Evolutionary conservation across 1,140 invertebrate species (phyloP).

Genomic region (Brachionus koreanus): DNA sequence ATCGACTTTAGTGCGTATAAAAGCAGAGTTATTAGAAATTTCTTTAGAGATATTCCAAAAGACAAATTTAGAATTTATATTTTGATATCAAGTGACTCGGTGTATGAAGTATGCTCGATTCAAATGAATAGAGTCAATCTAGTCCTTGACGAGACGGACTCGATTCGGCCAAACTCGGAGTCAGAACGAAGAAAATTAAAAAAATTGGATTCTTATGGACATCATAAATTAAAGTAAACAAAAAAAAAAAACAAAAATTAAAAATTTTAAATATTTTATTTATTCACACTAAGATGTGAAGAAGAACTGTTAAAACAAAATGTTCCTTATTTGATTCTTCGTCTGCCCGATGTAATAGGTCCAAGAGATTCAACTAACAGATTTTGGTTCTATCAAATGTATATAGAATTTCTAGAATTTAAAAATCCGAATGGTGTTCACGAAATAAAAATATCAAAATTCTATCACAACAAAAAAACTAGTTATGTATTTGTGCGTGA

Average conservation of each 20-base stretch:
- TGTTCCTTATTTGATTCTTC: constrained; percentile 57
- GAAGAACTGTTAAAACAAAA: constrained; percentile 52
- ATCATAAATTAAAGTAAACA: constrained; percentile 49
- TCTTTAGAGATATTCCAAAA: constrained; percentile 50
- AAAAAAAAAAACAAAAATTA: not conserved
- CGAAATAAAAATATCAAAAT: constrained; percentile 53
- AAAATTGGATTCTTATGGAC: constrained; percentile 56
- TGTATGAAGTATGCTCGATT: constrained; percentile 57
- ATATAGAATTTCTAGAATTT: constrained; percentile 54
- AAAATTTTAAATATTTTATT: not conserved
- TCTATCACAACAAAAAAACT: constrained; percentile 50
- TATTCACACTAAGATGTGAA: constrained; percentile 54
- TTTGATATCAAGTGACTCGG: constrained; percentile 61
- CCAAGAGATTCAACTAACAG: constrained; percentile 60
- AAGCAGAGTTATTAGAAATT: constrained; percentile 52
- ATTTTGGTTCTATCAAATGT: constrained; percentile 61
- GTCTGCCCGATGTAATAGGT: constrained; percentile 61
- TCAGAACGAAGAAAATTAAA: constrained; percentile 49
- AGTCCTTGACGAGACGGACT: constrained; percentile 51
- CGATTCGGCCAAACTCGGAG: constrained; percentile 52
- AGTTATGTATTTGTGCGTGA: constrained; percentile 60
- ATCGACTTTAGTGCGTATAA: constrained; percentile 61
- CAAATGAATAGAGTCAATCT: constrained; percentile 46
- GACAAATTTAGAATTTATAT: constrained; percentile 55
- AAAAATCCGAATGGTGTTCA: constrained; percentile 47